Base-by-base conservation (phyloP, 2,888 invertebrate species). In the Hydropsyche betteni region DNA sequence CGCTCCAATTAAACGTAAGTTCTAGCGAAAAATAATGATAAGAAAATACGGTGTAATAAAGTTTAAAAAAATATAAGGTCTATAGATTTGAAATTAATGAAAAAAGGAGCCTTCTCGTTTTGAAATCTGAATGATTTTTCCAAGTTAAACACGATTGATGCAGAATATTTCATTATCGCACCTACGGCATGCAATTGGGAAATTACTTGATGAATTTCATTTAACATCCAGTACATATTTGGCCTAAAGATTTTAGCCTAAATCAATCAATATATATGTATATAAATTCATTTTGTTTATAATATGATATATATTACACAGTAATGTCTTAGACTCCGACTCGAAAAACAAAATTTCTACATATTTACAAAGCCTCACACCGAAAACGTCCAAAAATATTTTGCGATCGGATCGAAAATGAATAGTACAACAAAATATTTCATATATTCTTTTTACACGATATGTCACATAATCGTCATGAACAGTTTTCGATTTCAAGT, bases 221-320 rank as follows among this genome's bases (percentile, higher is more conserved):
- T 75, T 69, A 78, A 78, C 76, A 76, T 76, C 76, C 78, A 78
- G 78, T 78, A 78, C 76, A 76, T 75, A 78, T 78, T 78, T 78
- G 76, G 78, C 76, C 78, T 78, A 78, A 78, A 76, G 74, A 76
- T 74, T 77, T n/a, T 78, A 78, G 69, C 78, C 78, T 78, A 76
- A 10, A 68, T 52, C 61, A 16, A 73, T 71, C 12, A 10, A 50
- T 69, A 53, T 77, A 58, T 58, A 16, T 68, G 72, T 75, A 52
- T 68, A 74, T 69, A 44, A 44, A 44, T 44, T 10, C 44, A 44
- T 10, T 4, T 44, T 44, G 6, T 44, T 44, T 44, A 68, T 58
- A 73, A 72, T 74, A 78, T 78, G 76, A 78, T 78, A 76, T 76
- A 78, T 78, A 69, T 70, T 78, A 78, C 78, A 78, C 72, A 69